These are phyloP conservation scores for Drosophila testacea DNA, from an alignment of 2,888 invertebrate species.

Conservation along the genomic window DNA sequence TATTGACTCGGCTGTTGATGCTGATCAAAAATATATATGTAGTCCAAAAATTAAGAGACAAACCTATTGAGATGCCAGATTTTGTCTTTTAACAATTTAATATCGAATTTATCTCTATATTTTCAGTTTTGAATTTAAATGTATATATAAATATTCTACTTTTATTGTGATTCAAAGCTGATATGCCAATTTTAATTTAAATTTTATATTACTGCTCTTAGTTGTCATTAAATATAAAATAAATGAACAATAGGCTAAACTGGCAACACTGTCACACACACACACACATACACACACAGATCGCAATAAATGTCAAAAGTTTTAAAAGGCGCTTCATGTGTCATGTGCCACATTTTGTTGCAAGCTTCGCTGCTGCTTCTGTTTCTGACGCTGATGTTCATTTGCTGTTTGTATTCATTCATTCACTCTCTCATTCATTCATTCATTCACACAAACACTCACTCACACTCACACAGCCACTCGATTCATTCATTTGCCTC, in stretches of 20 bases:
- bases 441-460: constrained; percentile 18
- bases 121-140: too few species aligned
- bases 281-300: neutral
- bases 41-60: too few species aligned
- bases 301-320: constrained; percentile 67
- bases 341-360: constrained; percentile 49
- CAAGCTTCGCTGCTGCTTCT: constrained; percentile 12
- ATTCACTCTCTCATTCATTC: constrained; percentile 23
- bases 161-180: too few species aligned
- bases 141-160: too few species aligned
- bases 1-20: too few species aligned
- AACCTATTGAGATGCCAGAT: too few species aligned
- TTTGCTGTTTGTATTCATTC: constrained; percentile 45
- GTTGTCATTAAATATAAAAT: too few species aligned
- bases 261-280: constrained; percentile 9
- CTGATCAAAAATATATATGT: too few species aligned
- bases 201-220: too few species aligned
- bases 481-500: constrained; percentile 30
- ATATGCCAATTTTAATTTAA: too few species aligned
- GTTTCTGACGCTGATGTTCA: constrained; percentile 42
- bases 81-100: too few species aligned
- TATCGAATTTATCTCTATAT: neutral
- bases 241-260: too few species aligned
- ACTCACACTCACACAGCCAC: constrained; percentile 19
- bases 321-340: constrained; percentile 54